Conservation (phyloP, 2,888 invertebrate species). For the Dasypolia templi region DNA sequence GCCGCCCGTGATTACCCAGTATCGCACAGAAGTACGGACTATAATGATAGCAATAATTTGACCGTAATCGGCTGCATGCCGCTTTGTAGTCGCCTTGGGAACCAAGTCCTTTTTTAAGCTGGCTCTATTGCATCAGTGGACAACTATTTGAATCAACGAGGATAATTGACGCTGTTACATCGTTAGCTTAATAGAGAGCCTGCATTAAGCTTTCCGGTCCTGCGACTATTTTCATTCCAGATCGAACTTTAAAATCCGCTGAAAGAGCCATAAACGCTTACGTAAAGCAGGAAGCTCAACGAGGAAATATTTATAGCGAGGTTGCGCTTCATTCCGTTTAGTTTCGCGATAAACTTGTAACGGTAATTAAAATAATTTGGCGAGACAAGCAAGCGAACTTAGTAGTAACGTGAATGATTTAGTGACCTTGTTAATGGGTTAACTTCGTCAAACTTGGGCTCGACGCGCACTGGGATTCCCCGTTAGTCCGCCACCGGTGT, state of each 20-base stretch:
- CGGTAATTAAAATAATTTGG: slow-evolving; percentile 84
- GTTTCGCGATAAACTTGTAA: slow-evolving; percentile 71
- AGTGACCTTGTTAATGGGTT: slow-evolving; percentile 85
- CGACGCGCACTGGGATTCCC: slow-evolving; percentile 72
- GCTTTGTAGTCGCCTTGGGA: slow-evolving; percentile 88
- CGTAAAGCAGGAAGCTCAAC: slow-evolving; percentile 34
- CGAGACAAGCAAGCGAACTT: slow-evolving; percentile 78
- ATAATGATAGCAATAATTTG: slow-evolving; percentile 89
- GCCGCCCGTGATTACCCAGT: slow-evolving; percentile 80
- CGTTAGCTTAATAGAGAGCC: slow-evolving; percentile 77
- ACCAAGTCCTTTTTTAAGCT: slow-evolving; percentile 86
- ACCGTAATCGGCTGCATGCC: slow-evolving; percentile 87
- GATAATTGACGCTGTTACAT: slow-evolving; percentile 81
- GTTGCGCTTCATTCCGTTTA: slow-evolving; percentile 64
- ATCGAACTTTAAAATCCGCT: slow-evolving; percentile 55
- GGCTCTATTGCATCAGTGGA: slow-evolving; percentile 86
- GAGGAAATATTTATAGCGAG: slow-evolving; percentile 62
- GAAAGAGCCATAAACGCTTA: slow-evolving; percentile 45
- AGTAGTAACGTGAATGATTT: slow-evolving; percentile 84
- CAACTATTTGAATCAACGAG: slow-evolving; percentile 85
- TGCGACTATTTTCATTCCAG: slow-evolving; percentile 56
- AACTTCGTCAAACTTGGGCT: slow-evolving; percentile 84
- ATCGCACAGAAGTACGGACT: slow-evolving; percentile 78
- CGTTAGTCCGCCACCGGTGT: slow-evolving; percentile 72
- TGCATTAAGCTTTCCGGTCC: slow-evolving; percentile 66